Evolutionary conservation across 2,888 invertebrate genomes (phyloP), one percentile per base, ranked within the genome.

Genomic region (Buathra laborator): DNA sequence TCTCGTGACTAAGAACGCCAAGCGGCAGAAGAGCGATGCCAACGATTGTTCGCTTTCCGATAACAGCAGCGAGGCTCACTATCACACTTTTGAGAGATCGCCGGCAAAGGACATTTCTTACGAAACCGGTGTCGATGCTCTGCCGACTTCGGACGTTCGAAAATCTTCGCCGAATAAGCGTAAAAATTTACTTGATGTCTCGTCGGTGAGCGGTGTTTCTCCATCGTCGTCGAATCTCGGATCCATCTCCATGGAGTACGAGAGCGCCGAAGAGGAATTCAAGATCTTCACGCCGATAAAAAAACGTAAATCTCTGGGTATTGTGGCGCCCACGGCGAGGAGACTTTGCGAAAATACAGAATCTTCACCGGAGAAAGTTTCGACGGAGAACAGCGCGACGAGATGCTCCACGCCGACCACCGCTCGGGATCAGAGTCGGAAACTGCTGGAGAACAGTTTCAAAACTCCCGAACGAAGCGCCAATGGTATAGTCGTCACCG

Each of bases 201-300:
- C 81, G 1, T 48, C 70, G 51, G 51, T 10, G 14, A 77, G 67
- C 16, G 43, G n/a, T 2, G 71, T 44, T 7, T 67, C 78, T 1
- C 56, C 75, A 51, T 62, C 70, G 7, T 82, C 78, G 6, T 66
- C 16, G 12, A 80, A 66, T 37, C 59, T 32, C 14, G 71, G 19
- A 56, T 84, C 83, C 4, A 76, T 79, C 2, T 86, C 78, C 3
- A 81, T 81, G n/a, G 85, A 86, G 3, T 86, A 83, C 16, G 84
- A 87, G 59, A 83, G 78, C 32, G 83, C 83, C 24, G 88, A 90
- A n/a, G 89, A 90, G 16, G 91, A 91, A 53, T 93, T 93, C 83
- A 88, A 90, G 83, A 93, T 93, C 84, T 92, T 90, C 74, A 92
- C 92, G 10, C 92, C 93, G 0, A 90, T 93, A 3, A 92, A 92